Base-by-base conservation (phyloP, 2,797 vertebrate genomes). In the Danio tinwini region DNA sequence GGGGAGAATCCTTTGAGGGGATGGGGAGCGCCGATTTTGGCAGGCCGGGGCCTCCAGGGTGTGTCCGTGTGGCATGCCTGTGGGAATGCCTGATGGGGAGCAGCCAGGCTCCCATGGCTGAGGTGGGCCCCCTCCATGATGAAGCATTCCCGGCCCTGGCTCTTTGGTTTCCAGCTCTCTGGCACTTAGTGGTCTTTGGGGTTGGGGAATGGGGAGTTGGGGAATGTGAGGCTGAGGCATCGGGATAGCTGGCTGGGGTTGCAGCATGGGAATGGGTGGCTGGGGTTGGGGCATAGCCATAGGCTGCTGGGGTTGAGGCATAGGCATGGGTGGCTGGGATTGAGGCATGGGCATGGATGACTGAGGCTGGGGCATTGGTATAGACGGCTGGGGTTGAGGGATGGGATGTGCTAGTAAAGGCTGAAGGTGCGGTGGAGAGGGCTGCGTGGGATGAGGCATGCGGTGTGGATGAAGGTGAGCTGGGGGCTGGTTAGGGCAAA, bases 131-230 rank as follows among this genome's bases (percentile, higher is more conserved):
- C 89, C 76, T 80, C 89, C 84, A 0, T 89, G 90, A 40, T 93
- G 94, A 59, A 92, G 90, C 50, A 91, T 91, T 75, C 86, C 84
- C 13, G 88, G 91, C 62, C 90, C 92, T 63, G 89, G 91, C 71
- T 99, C 97, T 97, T 98, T 98, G 96, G 97, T 95, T 92, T 98
- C 95, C 83, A 95, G 93, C 91, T 91, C 95, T 94, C 95, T 93
- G 93, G 95, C 95, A 95, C 95, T 96, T 93, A 93, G 91, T 94
- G 94, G 95, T 95, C 96, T 97, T 95, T 96, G 96, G 87, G 94
- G 89, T 93, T 94, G 93, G 85, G 93, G 91, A 82, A 91, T 91
- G 86, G 91, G 80, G 7, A 93, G 86, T 87, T 93, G 92, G 85
- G 93, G 92, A 83, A 94, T 92, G 83, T 90, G 93, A 83, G 93